Evolutionary conservation across 2,113 vertebrate genomes (phyloP).

Genomic region (Turdus rufiventris): DNA sequence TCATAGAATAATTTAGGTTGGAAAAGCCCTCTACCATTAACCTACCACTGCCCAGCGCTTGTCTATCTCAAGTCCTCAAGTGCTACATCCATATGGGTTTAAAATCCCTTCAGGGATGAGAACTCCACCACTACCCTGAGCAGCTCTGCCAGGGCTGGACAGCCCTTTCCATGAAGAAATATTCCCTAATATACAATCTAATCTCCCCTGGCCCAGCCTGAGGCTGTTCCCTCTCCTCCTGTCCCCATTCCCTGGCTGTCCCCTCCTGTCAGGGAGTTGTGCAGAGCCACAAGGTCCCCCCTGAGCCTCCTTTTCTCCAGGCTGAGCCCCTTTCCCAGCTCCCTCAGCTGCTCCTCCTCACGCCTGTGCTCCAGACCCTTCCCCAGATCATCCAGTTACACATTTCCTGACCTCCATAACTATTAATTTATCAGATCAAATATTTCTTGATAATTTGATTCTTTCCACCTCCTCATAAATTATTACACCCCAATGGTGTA

Average conservation of each 20-base stretch:
- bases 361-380: neutral
- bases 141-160: neutral
- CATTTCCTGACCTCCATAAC: rapidly evolving
- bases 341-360: rapidly evolving
- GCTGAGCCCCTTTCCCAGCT: neutral
- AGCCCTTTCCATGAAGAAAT: neutral
- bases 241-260: neutral
- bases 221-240: rapidly evolving
- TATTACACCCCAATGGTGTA: too few relatives aligned
- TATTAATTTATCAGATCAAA: neutral
- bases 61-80: rapidly evolving
- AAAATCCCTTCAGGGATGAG: neutral
- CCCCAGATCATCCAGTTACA: neutral
- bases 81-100: rapidly evolving
- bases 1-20: neutral
- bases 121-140: too few relatives aligned
- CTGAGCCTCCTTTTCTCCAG: neutral
- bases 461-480: neutral
- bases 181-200: too few relatives aligned
- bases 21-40: neutral
- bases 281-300: neutral
- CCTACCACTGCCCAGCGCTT: too few relatives aligned
- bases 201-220: rapidly evolving
- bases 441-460: neutral
- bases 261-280: neutral